Percentiles rank a stretch among this genome's conserved stretches.
Conservation (phyloP, 1,140 invertebrate species). For the Eueides isabella region DNA sequence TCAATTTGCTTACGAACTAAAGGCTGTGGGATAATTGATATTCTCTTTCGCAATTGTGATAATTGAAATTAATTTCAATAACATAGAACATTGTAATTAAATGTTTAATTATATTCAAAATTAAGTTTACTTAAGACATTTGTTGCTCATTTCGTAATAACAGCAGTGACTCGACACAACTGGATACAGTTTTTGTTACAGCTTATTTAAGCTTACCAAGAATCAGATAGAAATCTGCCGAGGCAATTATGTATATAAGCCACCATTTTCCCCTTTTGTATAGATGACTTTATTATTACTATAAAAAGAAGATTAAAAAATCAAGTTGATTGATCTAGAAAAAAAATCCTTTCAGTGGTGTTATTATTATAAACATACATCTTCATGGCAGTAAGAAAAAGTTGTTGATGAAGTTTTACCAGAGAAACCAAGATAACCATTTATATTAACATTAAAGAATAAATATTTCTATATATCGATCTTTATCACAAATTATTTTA, state of each 20-base stretch:
- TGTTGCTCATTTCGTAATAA: not conserved
- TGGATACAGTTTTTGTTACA: not conserved
- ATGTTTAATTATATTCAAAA: not conserved
- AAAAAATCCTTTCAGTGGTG: not conserved
- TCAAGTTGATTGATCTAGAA: not conserved
- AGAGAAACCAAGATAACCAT: too few species aligned
- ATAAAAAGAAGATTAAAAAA: not conserved
- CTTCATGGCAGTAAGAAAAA: too few species aligned
- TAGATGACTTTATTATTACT: not conserved
- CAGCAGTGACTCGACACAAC: not conserved
- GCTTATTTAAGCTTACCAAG: conserved; percentile 8
- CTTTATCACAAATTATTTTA: not conserved
- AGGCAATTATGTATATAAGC: not conserved
- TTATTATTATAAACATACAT: not conserved
- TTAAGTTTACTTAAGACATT: not conserved
- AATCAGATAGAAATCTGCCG: conserved; percentile 7
- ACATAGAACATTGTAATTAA: not conserved
- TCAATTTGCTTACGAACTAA: not conserved
- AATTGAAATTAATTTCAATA: conserved; percentile 2
- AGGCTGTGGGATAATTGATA: not conserved
- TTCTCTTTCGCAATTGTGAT: not conserved
- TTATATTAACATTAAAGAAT: too few species aligned
- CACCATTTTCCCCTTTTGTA: not conserved
- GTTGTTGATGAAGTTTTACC: too few species aligned
- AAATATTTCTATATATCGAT: not conserved